Conservation (phyloP, 2,113 vertebrate genomes). For the Heptranchias perlo region DNA sequence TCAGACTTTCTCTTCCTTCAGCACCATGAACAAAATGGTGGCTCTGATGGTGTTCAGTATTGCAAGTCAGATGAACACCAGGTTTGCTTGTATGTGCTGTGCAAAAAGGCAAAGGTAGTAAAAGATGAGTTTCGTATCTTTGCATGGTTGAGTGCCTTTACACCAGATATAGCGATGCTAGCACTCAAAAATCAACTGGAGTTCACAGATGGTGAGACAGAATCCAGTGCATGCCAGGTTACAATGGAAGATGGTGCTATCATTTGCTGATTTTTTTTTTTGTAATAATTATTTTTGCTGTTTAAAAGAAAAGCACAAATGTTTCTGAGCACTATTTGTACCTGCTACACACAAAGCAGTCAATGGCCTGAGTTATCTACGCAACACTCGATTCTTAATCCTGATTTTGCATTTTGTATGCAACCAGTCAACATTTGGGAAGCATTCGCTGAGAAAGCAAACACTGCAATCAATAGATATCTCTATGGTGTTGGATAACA, state of each 20-base stretch:
- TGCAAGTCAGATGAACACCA: not conserved
- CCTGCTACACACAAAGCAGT: not conserved
- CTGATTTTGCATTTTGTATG: slow-evolving; percentile 8
- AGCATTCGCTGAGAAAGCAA: slow-evolving; percentile 8
- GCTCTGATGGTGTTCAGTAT: not conserved
- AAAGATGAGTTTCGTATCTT: not conserved
- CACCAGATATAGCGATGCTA: not conserved
- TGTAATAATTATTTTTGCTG: not conserved
- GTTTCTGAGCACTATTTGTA: not conserved
- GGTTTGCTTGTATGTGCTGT: not conserved
- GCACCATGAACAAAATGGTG: not conserved
- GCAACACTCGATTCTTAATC: not conserved
- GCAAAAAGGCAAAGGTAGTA: not conserved
- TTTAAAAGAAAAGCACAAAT: not conserved
- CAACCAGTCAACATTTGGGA: slow-evolving; percentile 27
- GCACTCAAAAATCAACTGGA: not conserved
- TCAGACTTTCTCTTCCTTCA: not conserved
- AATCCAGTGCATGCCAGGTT: not conserved
- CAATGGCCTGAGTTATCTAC: not conserved
- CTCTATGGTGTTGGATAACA: slow-evolving; percentile 20
- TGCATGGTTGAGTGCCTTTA: not conserved
- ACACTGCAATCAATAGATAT: slow-evolving; percentile 38
- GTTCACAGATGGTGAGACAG: not conserved
- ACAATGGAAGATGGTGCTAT: not conserved
- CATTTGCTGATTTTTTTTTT: not conserved